phyloP scores from a whole-genome alignment of 2,888 invertebrate genomes.

The Pseudolycoriella hygida region DNA sequence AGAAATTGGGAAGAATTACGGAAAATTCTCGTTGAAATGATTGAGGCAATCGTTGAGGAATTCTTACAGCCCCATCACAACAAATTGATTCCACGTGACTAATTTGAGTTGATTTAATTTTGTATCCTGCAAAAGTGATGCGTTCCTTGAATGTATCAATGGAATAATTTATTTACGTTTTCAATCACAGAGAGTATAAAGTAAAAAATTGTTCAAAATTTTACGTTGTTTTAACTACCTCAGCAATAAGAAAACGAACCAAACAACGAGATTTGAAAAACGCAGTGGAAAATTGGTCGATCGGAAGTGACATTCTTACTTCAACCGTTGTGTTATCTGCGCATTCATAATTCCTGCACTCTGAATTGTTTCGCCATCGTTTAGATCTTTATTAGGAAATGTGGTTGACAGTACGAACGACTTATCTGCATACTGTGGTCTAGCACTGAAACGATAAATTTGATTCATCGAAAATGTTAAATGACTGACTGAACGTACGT shows the following conservation, averaged over 20 bases:
- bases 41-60: constrained; percentile 57
- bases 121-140: too few relatives aligned
- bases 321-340: constrained; percentile 71
- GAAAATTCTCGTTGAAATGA: constrained; percentile 49
- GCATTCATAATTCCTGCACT: constrained; percentile 80
- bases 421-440: constrained; percentile 62
- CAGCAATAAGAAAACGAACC: too few relatives aligned
- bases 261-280: too few relatives aligned
- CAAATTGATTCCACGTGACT: constrained; percentile 28
- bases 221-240: too few relatives aligned
- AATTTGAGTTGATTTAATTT: neutral
- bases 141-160: too few relatives aligned
- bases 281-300: too few relatives aligned
- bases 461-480: neutral
- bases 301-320: constrained; percentile 28
- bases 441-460: constrained; percentile 37
- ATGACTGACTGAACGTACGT: constrained; percentile 33
- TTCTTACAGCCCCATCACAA: constrained; percentile 64
- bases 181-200: too few relatives aligned
- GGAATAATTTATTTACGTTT: too few relatives aligned
- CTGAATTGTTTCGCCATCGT: constrained; percentile 57
- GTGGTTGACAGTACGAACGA: constrained; percentile 69
- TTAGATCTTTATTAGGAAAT: constrained; percentile 76
- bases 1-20: constrained; percentile 50
- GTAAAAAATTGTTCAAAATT: too few relatives aligned